phyloP scores from a whole-genome alignment of 2,797 vertebrate species.

The Hoplostethus atlanticus region DNA sequence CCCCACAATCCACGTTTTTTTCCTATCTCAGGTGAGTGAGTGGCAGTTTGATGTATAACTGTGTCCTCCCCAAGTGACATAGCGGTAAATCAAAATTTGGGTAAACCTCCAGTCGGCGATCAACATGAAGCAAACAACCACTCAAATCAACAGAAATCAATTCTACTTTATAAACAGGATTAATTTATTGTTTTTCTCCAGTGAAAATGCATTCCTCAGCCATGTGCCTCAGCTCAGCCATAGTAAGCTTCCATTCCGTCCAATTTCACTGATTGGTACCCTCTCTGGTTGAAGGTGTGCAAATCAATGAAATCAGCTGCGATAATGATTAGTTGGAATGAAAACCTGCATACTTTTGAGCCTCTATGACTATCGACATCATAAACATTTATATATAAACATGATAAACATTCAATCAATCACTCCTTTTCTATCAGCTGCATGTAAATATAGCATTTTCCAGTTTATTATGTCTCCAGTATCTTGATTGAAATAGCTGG shows the following conservation, averaged over 20 bases:
- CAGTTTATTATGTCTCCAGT: no score
- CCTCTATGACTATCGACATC: background rate
- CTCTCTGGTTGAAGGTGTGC: constrained; percentile 4
- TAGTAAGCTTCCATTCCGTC: no score
- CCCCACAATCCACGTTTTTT: background rate
- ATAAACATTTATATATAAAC: no score
- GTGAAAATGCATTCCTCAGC: no score
- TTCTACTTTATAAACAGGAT: no score
- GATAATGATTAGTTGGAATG: background rate
- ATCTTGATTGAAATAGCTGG: no score
- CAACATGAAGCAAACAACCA: no score
- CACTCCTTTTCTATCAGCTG: background rate
- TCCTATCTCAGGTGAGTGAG: constrained; percentile 16
- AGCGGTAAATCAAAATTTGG: constrained; percentile 16
- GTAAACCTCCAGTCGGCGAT: background rate
- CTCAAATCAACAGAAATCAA: no score
- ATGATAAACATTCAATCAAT: background rate
- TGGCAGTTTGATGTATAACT: constrained; percentile 23
- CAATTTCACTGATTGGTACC: background rate
- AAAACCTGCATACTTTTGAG: background rate
- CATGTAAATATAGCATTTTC: constrained; percentile 1
- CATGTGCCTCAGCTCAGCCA: no score
- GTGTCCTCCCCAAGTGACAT: constrained; percentile 5
- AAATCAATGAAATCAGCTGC: background rate
- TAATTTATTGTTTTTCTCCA: no score